Base-by-base conservation (phyloP, 1,140 invertebrate species). In the Scaptomyza graminum region DNA sequence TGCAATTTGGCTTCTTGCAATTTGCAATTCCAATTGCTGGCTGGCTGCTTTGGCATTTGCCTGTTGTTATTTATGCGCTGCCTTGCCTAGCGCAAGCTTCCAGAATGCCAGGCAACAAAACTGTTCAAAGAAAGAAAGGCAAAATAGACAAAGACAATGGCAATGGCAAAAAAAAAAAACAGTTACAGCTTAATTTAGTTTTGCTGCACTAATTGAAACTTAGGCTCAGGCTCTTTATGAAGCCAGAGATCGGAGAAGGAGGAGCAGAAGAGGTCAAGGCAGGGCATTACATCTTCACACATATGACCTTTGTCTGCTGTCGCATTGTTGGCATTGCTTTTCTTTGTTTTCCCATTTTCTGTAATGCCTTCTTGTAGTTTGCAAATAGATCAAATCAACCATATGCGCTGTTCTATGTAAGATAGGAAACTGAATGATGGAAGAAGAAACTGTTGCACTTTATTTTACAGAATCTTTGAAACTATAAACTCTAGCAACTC, bases 151-250 rank as follows among this genome's bases (percentile, higher is more conserved):
- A 12, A 49, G 28, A 44, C 16, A 31, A 22, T 15, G 39, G 51
- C 3, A 13, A 39, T 22, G n/a, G n/a, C n/a, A 12, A 5, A 43
- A 57, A 16, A 56, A 64, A 65, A 50, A 43, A 18, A 41, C 64
- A 59, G 74, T 84, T 74, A 80, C 77, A 64, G 82, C 82, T 82
- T 85, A 82, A 87, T 85, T 85, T 72, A 87, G 83, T 87, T 88
- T 88, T 78, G 62, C 67, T 66, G 73, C 75, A 88, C 83, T 87
- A 87, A 88, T 87, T 87, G 83, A 88, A 87, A 82, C 66, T 82
- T 7, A 34, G 28, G 28, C 28, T 31, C 28, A 55, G 73, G 70
- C 74, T 44, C 70, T 61, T 68, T 55, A 60, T 62, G 31, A 60
- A 47, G 41, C 25, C 44, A 11, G 9, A 2, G n/a, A 18, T 13